A percentile compares a stretch with the other conserved stretches of the same genome.
These are phyloP conservation scores for Aphelenchoides bicaudatus DNA, from an alignment of 2,888 invertebrate genomes.

Conservation along the genomic window DNA sequence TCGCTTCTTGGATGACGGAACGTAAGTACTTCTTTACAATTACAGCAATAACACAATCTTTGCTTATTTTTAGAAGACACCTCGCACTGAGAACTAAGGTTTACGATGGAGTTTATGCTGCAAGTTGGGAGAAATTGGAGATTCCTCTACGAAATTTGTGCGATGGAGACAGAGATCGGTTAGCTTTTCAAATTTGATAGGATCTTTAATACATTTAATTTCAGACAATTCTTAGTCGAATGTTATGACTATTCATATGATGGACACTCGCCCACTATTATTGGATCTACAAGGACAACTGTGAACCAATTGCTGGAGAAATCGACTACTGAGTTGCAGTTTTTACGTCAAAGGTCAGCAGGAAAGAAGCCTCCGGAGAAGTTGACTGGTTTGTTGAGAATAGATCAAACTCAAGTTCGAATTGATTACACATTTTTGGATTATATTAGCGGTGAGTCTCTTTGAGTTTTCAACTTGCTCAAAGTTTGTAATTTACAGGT, in stretches of 20 bases:
- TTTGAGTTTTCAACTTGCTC: not conserved
- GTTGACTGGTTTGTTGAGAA: too few relatives aligned
- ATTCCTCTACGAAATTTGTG: not conserved
- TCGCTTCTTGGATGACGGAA: conserved; percentile 44
- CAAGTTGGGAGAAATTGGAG: not conserved
- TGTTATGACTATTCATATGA: not conserved
- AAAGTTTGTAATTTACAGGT: too few relatives aligned
- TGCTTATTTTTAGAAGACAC: not conserved
- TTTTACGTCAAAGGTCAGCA: too few relatives aligned
- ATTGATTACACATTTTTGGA: not conserved
- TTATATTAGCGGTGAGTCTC: not conserved
- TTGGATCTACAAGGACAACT: not conserved
- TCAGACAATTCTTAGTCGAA: too few relatives aligned
- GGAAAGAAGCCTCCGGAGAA: too few relatives aligned
- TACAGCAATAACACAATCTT: too few relatives aligned
- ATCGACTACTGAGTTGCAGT: not conserved
- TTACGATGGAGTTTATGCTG: not conserved
- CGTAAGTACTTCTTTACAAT: conserved; percentile 17
- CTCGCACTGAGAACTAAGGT: not conserved
- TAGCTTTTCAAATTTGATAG: not conserved
- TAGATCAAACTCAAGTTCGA: not conserved
- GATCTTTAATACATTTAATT: too few relatives aligned
- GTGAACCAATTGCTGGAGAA: not conserved
- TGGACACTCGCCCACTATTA: not conserved
- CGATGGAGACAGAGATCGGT: not conserved